Evolutionary conservation across 2,113 vertebrate genomes (phyloP), one percentile per base, ranked within the genome.

Genomic region (Sisor rabdophorus): DNA sequence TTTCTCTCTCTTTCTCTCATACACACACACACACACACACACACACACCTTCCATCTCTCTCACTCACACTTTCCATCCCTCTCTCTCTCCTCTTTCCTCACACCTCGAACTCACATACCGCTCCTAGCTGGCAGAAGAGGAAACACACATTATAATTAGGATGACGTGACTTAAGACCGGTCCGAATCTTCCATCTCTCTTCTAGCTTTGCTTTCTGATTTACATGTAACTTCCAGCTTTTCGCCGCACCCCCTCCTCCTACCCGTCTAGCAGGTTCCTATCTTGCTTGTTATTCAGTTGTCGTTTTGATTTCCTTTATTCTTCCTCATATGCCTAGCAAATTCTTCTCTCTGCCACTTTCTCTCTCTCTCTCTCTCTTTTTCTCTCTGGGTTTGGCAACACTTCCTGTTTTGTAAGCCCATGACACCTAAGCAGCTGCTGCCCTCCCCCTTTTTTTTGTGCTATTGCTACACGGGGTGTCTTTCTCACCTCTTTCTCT

Each of bases 81-180:
- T 52, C 7, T 24, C 19, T 11, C 60, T 40, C 48, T n/a, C 71
- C 65, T 76, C n/a, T 22, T 9, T 40, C 17, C 61, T 32, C 74
- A 24, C 0, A 32, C 50, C 63, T 53, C 11, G 55, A 22, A 16
- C 11, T 53, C 30, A 56, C 48, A 71, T 16, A 58, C 79, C 44
- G 19, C 17, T 80, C 50, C 61, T 79, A 53, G 65, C 44, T 19
- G 63, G 20, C 11, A n/a, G 61, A 60, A 71, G 32, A 78, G 19
- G 15, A 55, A 80, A 58, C 64, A 26, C 76, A 60, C 81, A 83
- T 85, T 85, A 80, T 74, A 63, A 4, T 79, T 59, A 13, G 13
- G 5, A 78, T 22, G 40, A 76, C 86, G 84, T 84, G 48, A 84
- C 54, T 22, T 70, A 72, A 36, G 40, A 47, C 36, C 40, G 30